Base-by-base conservation (phyloP, 1,140 invertebrate genomes). In the Heliconius nattereri region DNA sequence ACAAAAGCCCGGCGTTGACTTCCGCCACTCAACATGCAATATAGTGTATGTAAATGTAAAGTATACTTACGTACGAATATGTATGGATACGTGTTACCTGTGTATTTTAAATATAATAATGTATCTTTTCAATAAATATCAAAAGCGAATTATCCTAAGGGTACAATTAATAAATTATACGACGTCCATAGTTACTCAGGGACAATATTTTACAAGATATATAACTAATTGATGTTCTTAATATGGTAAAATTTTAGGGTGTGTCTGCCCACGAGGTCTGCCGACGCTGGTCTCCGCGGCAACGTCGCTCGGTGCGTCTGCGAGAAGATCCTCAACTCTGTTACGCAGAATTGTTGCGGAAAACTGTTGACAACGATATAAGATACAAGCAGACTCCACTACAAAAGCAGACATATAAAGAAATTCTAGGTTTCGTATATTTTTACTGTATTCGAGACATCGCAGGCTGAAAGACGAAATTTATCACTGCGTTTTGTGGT, bases 331-430 rank as follows among this genome's bases (percentile, higher is more conserved):
- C 95, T 5, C 88, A 95, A 72, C 81, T 95, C 73, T 92, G 89
- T 76, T 93, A 90, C 78, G 92, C 94, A 1, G 95, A 95, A 54
- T 88, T 84, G n/a, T 83, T 95, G 70, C 87, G 95, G 16, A 88
- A 91, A 76, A 89, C 90, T 26, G 94, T 96, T 6, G 95, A 96
- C 73, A 95, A 96, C 82, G 93, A 94, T 35, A 91, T 96, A 32
- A 85, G 95, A 71, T 96, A 95, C 84, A 94, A 91, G 80, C 93
- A 94, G 45, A 93, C 93, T 9, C 89, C 90, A 16, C 76, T 90
- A 9, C 90, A 95, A 75, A 94, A 95, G 79, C 86, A 92, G 73
- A 88, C 88, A 23, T 96, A 96, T 83, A 95, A 92, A 79, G 87
- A 94, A 78, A 92, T 95, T 80, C 86, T 95, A 87, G 95, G 95